Base-by-base conservation (phyloP, 2,797 vertebrate species). In the Threskiornis aethiopicus region DNA sequence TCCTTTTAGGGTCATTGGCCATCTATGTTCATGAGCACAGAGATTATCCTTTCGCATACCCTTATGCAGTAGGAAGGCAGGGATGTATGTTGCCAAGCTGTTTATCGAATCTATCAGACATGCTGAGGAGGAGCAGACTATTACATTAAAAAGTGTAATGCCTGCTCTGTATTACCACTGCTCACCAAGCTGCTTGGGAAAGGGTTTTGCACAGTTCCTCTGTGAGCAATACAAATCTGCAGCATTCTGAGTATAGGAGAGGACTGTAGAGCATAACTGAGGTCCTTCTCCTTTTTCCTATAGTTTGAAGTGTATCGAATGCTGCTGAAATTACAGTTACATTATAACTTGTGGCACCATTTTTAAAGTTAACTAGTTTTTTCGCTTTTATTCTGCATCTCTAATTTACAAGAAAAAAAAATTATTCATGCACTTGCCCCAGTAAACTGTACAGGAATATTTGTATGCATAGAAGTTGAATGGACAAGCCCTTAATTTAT, bases 1-100 rank as follows among this genome's bases (percentile, higher is more conserved):
- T 95, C 49, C 20, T 92, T 91, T 80, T 91, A 85, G 86, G 81
- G 84, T 94, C 90, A 75, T 77, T 89, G 75, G 64, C 75, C 84
- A 84, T 41, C 72, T 78, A 4, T 61, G 94, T 66, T 88, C 80
- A 65, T 35, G 54, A 93, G 76, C 35, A 76, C 39, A 86, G 83
- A 69, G 35, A 92, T 89, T 90, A 95, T 88, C 57, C 80, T 91
- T 92, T 89, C 4, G 0, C 84, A 65, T 77, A 75, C 25, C 25
- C 46, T 65, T 70, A 35, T 77, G 59, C 57, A 89, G 44, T 37
- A 42, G 42, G 29, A 83, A 90, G 49, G 33, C 64, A 87, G 41
- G 61, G 67, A 65, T 77, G 33, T 76, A 42, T 70, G 51, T 62
- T 59, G 47, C 59, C 55, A 64, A 79, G 41, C 26, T 87, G 41